These are phyloP conservation scores for Melanotaenia maccullochi DNA, from an alignment of 2,797 vertebrate species.

Conservation along the genomic window DNA sequence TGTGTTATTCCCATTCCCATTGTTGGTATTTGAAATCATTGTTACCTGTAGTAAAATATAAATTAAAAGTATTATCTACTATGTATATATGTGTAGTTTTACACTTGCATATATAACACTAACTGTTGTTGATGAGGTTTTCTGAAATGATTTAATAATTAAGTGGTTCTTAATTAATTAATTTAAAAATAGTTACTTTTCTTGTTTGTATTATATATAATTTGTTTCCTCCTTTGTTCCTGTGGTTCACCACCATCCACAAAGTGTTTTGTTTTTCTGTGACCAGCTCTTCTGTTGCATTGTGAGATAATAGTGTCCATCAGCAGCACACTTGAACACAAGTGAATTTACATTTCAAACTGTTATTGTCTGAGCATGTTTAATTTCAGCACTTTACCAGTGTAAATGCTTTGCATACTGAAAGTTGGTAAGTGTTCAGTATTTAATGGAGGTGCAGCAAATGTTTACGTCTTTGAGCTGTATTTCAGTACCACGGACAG, in stretches of 20 bases:
- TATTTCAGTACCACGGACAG: constrained; percentile 73
- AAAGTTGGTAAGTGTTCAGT: constrained; percentile 22
- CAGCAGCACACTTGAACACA: constrained; percentile 47
- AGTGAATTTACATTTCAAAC: constrained; percentile 43
- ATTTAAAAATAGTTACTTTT: background rate
- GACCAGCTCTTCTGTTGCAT: constrained; percentile 32
- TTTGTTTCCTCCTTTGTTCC: constrained; percentile 25
- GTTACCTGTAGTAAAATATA: too few species aligned
- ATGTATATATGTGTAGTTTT: too few species aligned
- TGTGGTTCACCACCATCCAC: constrained; percentile 23
- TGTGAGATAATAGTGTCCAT: constrained; percentile 53
- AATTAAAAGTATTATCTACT: too few species aligned
- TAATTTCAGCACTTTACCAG: constrained; percentile 58
- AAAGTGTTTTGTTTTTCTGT: constrained; percentile 49
- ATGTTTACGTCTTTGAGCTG: background rate
- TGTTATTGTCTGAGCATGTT: constrained; percentile 58
- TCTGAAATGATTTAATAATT: too few species aligned
- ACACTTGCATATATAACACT: too few species aligned
- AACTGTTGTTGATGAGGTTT: too few species aligned
- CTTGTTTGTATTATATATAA: too few species aligned
- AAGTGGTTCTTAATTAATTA: too few species aligned
- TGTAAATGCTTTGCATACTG: constrained; percentile 42
- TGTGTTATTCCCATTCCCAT: too few species aligned
- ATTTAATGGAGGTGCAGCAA: constrained; percentile 12
- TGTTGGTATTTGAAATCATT: too few species aligned